Evolutionary conservation across 2,888 invertebrate species (phyloP), one percentile per base, ranked within the genome.

Genomic region (Heliconius aoede): DNA sequence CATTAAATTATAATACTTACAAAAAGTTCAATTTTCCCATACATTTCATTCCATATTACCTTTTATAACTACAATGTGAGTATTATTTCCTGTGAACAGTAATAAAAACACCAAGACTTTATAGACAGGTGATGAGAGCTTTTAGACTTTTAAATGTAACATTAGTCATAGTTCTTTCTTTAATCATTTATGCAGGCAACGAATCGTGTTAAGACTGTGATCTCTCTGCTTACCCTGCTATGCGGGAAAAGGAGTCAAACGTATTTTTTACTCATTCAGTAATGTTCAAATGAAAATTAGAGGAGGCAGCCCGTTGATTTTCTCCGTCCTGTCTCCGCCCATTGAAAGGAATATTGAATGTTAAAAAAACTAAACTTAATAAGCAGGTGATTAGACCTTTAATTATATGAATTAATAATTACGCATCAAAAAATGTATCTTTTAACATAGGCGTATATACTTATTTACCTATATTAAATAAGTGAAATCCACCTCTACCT

Each of bases 111-210:
- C 36, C 1, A 36, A 65, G 4, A 7, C 1, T 32, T 21, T 11
- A 65, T 36, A 36, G 64, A n/a, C 64, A 65, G 36, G 36, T 65
- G 36, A 65, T 65, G 65, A 40, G 36, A 36, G 40, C 65, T 36
- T 36, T 24, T 36, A 65, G 36, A 65, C 26, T 26, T 24, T 65
- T 36, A 18, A 24, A 26, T 24, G 36, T 18, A 40, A 21, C 32
- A n/a, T n/a, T 32, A 32, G 30, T 32, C 32, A 46, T 46, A 46
- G 46, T 4, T n/a, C 15, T 60, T 26, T 28, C 1, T 60, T 60
- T 60, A 24, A 26, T 55, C 55, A 55, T 55, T 55, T 55, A n/a
- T 21, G 8, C 5, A 51, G 18, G 51, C 3, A 51, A n/a, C 8
- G n/a, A 1, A 55, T n/a, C n/a, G 55, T n/a, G 55, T 55, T 55